Conservation (phyloP, 2,797 vertebrate species). For the Thalassophryne amazonica region DNA sequence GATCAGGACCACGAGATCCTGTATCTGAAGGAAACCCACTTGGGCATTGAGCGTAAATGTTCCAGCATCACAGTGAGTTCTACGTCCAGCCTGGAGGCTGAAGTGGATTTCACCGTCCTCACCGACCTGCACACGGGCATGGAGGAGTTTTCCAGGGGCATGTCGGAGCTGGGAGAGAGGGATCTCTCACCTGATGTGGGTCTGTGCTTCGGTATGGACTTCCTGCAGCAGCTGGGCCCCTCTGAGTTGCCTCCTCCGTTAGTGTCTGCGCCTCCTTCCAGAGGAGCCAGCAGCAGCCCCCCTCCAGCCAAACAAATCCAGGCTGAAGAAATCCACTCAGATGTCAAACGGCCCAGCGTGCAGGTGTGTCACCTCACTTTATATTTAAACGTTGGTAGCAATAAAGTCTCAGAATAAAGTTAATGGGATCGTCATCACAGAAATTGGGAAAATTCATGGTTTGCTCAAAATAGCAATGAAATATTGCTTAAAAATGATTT, state of each 20-base stretch:
- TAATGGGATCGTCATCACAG: too few species aligned
- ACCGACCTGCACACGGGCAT: conserved; percentile 94
- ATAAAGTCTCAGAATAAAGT: too few species aligned
- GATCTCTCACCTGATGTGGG: conserved; percentile 86
- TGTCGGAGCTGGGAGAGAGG: conserved; percentile 77
- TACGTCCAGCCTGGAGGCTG: conserved; percentile 94
- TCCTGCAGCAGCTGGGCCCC: conserved; percentile 66
- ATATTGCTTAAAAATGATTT: too few species aligned
- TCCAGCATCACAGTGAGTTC: conserved; percentile 98
- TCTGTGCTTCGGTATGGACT: conserved; percentile 82
- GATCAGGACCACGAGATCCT: conserved; percentile 89
- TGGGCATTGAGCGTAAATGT: conserved; percentile 95
- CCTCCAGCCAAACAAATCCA: conserved; percentile 57
- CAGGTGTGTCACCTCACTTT: too few species aligned
- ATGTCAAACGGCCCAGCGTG: conserved; percentile 58
- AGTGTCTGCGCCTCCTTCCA: conserved; percentile 36
- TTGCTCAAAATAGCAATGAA: too few species aligned
- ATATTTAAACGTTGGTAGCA: too few species aligned
- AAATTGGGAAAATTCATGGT: too few species aligned
- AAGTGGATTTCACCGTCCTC: conserved; percentile 96
- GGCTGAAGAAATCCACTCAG: conserved; percentile 55
- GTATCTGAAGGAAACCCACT: conserved; percentile 93
- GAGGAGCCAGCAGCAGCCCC: conserved; percentile 59
- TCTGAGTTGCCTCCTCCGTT: conserved; percentile 46
- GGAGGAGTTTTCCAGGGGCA: conserved; percentile 92